Percentiles rank a stretch among this genome's conserved stretches.
These are phyloP conservation scores for Enteromius fasciolatus DNA, from an alignment of 2,797 vertebrate genomes.

Conservation along the genomic window DNA sequence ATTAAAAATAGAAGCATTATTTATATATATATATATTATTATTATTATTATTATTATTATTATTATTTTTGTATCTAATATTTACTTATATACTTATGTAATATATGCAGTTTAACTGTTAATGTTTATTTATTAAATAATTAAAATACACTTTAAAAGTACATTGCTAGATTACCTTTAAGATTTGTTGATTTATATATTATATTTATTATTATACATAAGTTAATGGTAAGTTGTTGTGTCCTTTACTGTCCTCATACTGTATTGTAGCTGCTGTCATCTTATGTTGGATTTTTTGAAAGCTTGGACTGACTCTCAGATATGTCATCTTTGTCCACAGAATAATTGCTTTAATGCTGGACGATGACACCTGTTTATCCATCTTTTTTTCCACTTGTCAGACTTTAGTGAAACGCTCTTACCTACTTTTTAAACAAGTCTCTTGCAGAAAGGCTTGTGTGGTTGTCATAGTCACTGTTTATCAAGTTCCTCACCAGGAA, in stretches of 20 bases:
- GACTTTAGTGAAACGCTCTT: background rate
- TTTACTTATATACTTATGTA: background rate
- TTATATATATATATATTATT: background rate
- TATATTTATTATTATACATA: background rate
- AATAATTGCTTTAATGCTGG: background rate
- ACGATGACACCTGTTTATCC: background rate
- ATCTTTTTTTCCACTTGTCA: background rate
- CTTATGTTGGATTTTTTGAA: background rate
- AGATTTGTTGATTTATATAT: background rate
- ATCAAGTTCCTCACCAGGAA: constrained; percentile 36
- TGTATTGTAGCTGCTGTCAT: background rate
- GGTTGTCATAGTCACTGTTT: constrained; percentile 60
- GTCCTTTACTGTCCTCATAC: background rate
- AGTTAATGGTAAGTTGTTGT: background rate
- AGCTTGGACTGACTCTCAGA: background rate
- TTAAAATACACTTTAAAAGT: background rate
- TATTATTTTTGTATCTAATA: background rate
- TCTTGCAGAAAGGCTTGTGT: constrained; percentile 42
- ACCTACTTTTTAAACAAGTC: constrained; percentile 7
- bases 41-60: background rate
- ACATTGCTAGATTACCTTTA: background rate
- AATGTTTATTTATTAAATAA: background rate
- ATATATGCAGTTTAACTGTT: background rate
- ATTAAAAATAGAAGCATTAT: background rate
- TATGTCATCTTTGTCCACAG: background rate